Base-by-base conservation (phyloP, 2,888 invertebrate genomes). In the Drosophila gaucha region DNA sequence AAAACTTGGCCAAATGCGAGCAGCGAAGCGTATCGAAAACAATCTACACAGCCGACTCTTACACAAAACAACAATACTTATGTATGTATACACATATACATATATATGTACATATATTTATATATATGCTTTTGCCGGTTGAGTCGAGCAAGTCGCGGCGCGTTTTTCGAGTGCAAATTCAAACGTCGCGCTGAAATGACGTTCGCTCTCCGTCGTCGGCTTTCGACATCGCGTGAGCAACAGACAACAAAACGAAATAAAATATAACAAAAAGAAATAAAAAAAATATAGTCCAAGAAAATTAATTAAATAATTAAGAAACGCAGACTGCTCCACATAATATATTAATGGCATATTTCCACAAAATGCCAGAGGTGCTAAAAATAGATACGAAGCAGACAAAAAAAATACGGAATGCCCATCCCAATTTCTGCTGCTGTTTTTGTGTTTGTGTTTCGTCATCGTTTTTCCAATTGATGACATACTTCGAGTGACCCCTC, bases 141-240 rank as follows among this genome's bases (percentile, higher is more conserved):
- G 44, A 16, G 38, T 24, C 10, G 46, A 24, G 35, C 36, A 24
- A 26, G 35, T 38, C 43, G 56, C 47, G n/a, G 44, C 44, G 56
- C 56, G 54, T 51, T 43, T 39, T 67, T 58, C n/a, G 82, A 82
- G 82, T 82, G 86, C 83, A 76, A 86, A 79, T 83, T 74, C 67
- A 52, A 76, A 72, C 86, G 86, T 74, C 67, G 86, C 63, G 63
- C 72, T 83, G 82, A 70, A 69, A 72, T 78, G 82, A 74, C 83
- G 83, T 71, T 41, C 49, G 31, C 22, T 43, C 62, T 62, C 59
- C 44, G 20, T 6, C 47, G 44, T 58, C 54, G 63, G 57, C 57
- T 49, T 39, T 18, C 39, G 31, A 39, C 49, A 58, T 75, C 71
- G 69, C 75, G 86, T 80, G 80, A 52, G 49, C 41, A 38, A 44